Evolutionary conservation across 2,113 vertebrate species (phyloP), one percentile per base, ranked within the genome.

Genomic region (Isichthys henryi): DNA sequence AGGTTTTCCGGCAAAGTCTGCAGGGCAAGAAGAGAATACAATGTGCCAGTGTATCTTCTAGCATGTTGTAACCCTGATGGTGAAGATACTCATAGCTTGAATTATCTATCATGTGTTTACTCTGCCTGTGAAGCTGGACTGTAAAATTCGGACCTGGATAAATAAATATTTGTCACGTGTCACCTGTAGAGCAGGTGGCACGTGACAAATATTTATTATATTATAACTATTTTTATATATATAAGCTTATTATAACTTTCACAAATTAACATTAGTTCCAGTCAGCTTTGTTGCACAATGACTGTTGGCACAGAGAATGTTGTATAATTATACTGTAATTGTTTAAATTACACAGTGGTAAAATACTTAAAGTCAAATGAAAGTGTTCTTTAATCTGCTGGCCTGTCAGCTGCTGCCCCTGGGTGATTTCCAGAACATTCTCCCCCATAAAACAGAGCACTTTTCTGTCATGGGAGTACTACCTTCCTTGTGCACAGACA

Each of bases 401-500:
- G 27, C 7, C 39, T 62, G 53, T 66, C 53, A 52, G n/a, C 50
- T 87, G 23, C 49, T 87, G 85, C 85, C 85, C 31, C 50, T 87
- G 85, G 56, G n/a, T 46, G 21, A 19, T 62, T 66, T 66, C 87
- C 52, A 62, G 52, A 88, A 50, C 56, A 88, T 50, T 86, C 49
- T 50, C 85, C 23, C 46, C 27, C 49, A 35, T 45, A 43, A 84
- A 70, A 86, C n/a, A 86, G 56, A 48, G 27, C 6, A 45, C 11
- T 86, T 70, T 86, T 17, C 82, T 49, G 48, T 49, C 27, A 45
- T 43, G 27, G 58, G 56, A 86, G 23, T 11, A 17, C 39, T 11
- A 87, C 31, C 85, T 84, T 82, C 39, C 52, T 31, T 43, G 23
- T 49, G 45, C 11, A 23, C 62, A 56, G 58, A 90, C 89, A 90